Evolutionary conservation across 2,797 vertebrate genomes (phyloP).

Genomic region (Coregonus suidteri): DNA sequence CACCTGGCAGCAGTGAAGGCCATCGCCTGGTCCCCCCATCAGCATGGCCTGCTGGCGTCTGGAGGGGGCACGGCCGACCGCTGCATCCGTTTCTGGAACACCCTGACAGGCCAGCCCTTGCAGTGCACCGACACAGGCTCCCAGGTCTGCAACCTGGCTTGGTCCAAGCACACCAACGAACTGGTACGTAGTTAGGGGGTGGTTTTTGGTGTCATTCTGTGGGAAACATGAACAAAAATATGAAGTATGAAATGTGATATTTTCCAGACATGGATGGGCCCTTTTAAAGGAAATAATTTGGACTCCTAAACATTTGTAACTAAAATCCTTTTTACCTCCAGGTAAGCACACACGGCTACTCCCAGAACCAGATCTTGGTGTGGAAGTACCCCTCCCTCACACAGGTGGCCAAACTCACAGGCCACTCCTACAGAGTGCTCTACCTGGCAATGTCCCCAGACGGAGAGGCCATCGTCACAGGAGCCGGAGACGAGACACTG

Average conservation of each 20-base stretch:
- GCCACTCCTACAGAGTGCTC: conserved; percentile 94
- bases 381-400: conserved; percentile 99
- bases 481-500: conserved; percentile 95
- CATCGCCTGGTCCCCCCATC: conserved; percentile 98
- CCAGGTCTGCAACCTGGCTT: conserved; percentile 98
- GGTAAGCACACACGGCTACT: conserved; percentile 99
- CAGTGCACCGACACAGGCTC: conserved; percentile 98
- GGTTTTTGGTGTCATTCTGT: neutral
- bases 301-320: neutral
- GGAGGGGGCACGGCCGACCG: conserved; percentile 95
- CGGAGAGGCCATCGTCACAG: conserved; percentile 96
- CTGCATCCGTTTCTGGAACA: conserved; percentile 99
- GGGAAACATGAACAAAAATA: neutral
- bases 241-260: too few species aligned
- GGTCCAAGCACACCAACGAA: conserved; percentile 98
- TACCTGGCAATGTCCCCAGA: conserved; percentile 99
- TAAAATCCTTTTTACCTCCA: conserved; percentile 49
- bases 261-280: too few species aligned
- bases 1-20: conserved; percentile 97
- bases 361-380: conserved; percentile 98
- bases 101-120: conserved; percentile 91
- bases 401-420: conserved; percentile 96
- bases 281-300: too few species aligned
- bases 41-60: conserved; percentile 93
- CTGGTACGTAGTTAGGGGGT: conserved; percentile 78